Base-by-base conservation (phyloP, 2,113 vertebrate species). In the Toxotes chatareus region DNA sequence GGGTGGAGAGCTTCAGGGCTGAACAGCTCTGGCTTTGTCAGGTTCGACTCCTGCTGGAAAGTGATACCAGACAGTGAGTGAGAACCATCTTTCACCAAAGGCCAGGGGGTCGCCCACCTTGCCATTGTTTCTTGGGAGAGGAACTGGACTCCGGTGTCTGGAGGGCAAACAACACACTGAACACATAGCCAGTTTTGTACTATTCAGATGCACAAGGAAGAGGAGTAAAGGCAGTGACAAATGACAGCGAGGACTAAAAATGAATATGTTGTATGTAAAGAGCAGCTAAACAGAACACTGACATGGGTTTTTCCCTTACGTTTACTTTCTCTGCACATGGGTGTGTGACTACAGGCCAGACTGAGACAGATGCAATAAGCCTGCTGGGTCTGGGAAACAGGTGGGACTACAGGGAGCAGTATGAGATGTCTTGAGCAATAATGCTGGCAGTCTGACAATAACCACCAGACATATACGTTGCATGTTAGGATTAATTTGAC, bases 11-110 rank as follows among this genome's bases (percentile, higher is more conserved):
- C 83, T 62, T 32, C 31, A 73, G 75, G 77, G 73, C 57, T 40
- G 46, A 79, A 82, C 76, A 62, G 61, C 73, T 73, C 36, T 44
- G 46, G 65, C 82, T 82, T 82, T 83, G 68, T 80, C 80, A 64
- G 42, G 51, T 49, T 83, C 42, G 17, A 76, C 66, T 51, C 6
- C 72, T 61, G 49, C 38, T 62, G 66, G 19, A 82, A 88, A 82
- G 7, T 57, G 67, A 90, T 65, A 74, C 27, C 0, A 13, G 38
- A 84, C 44, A 83, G 11, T 71, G 65, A 70, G 23, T 4, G 2
- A 67, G 73, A 82, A 69, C 16, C 40, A 79, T 86, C 36, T 65
- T 70, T 66, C 27, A 73, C n/a, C 2, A 65, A 10, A 73, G 60
- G 67, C 66, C 69, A 7, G 5, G 21, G 42, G 55, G 63, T 65